A percentile compares a stretch with the other conserved stretches of the same genome.
phyloP scores from a whole-genome alignment of 1,140 invertebrate species.

The Helicorthomorpha holstii region DNA sequence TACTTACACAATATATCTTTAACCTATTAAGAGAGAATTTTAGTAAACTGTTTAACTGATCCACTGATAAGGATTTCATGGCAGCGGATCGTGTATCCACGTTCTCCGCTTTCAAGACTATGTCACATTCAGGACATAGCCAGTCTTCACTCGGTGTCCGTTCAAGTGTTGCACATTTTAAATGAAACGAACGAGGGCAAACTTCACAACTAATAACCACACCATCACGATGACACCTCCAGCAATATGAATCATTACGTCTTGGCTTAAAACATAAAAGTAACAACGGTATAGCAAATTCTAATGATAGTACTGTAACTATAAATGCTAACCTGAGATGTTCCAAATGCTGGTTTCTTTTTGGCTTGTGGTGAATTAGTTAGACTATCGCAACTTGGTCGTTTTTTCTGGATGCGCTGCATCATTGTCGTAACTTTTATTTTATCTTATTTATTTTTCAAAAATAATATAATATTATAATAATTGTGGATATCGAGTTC shows the following conservation, averaged over 20 bases:
- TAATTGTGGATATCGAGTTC: no score
- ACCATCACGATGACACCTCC: slow-evolving; percentile 53
- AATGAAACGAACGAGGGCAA: slow-evolving; percentile 71
- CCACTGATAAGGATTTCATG: slow-evolving; percentile 49
- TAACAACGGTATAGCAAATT: no score
- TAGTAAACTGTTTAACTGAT: slow-evolving; percentile 53
- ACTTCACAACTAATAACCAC: slow-evolving; percentile 46
- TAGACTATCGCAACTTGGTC: no score
- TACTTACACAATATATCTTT: slow-evolving; percentile 50
- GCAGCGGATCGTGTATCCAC: slow-evolving; percentile 49
- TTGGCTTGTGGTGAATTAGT: no score
- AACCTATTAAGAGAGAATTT: slow-evolving; percentile 54
- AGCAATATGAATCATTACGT: slow-evolving; percentile 60
- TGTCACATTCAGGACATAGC: slow-evolving; percentile 73
- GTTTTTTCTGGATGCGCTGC: no score
- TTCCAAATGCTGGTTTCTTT: no score
- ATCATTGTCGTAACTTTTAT: no score
- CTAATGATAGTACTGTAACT: no score
- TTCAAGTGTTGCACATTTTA: slow-evolving; percentile 47
- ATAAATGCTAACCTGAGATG: no score
- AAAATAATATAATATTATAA: no score
- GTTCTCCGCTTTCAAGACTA: slow-evolving; percentile 58
- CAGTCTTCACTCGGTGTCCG: slow-evolving; percentile 40
- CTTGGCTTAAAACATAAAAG: background rate
- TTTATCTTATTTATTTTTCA: no score